Base-by-base conservation (phyloP, 2,888 invertebrate species). In the Cecidostiba fungosa region DNA sequence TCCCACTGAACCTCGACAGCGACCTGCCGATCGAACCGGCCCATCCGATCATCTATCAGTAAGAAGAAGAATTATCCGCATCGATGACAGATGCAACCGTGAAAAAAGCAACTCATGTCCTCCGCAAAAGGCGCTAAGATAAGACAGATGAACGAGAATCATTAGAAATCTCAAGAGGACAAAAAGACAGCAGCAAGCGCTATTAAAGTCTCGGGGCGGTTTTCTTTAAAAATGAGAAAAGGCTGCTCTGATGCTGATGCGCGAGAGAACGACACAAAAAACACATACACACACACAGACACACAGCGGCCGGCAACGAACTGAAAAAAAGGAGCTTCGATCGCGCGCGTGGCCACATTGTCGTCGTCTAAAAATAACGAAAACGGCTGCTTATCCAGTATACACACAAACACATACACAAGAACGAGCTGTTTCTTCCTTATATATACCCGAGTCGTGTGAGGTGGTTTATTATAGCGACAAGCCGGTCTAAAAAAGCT, bases 21-120 rank as follows among this genome's bases (percentile, higher is more conserved):
- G 93, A 93, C 85, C 88, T 93, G 43, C 93, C 93, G 4, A 90
- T 92, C 84, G 92, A 91, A 85, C 93, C 93, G 19, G 90, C 91
- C 6, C 92, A 93, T 85, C 92, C 92, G 23, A 93, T 93, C 87
- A 93, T 93, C 87, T 93, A 93, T 85, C 93, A 93, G 89, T 93
- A 91, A 89, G 77, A 26, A 70, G 32, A 54, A 8, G 8, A 23
- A 16, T 16, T 3, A 14, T 36, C 47, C 36, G 29, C 32, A 26
- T n/a, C 77, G 10, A 59, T 2, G 54, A 59, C 26, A 76, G 76
- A 16, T 26, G n/a, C 29, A 69, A 16, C 69, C 23, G 14, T 19
- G 19, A 69, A 43, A 8, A 43, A 43, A 43, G 43, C 2, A 43
- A 43, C 43, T 12, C 0, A 69, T 8, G 29, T 29, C 23, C 73